Conservation (phyloP, 2,113 vertebrate genomes). For the Hassar affinis region DNA sequence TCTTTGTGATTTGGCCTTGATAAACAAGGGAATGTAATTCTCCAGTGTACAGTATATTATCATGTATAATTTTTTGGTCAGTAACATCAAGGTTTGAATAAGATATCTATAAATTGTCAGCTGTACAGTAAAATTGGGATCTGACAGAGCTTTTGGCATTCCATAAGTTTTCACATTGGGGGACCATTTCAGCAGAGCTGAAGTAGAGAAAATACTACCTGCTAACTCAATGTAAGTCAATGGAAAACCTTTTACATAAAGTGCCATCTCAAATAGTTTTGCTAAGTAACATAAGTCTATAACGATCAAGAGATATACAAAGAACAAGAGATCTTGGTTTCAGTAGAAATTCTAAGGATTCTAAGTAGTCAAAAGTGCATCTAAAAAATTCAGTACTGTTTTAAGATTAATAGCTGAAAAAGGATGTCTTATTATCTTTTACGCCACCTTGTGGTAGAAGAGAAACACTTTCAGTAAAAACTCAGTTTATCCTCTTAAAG, state of each 20-base stretch:
- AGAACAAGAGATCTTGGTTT: not conserved
- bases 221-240: not conserved
- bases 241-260: not conserved
- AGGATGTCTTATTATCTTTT: not conserved
- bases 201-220: not conserved
- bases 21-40: not conserved
- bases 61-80: not conserved
- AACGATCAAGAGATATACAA: not conserved
- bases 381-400: not conserved
- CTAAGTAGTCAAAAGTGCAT: not conserved
- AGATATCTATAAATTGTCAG: not conserved
- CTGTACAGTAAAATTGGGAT: not conserved
- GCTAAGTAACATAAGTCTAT: not conserved
- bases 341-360: not conserved
- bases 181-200: not conserved
- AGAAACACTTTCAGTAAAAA: not conserved
- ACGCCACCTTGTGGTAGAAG: not conserved
- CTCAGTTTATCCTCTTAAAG: not conserved
- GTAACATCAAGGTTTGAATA: not conserved
- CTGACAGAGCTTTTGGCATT: not conserved
- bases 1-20: not conserved
- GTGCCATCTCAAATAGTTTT: not conserved
- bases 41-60: not conserved
- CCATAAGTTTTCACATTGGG: not conserved
- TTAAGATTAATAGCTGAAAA: not conserved